Conservation (phyloP, 2,113 vertebrate genomes). For the Neodon shergylaensis region DNA sequence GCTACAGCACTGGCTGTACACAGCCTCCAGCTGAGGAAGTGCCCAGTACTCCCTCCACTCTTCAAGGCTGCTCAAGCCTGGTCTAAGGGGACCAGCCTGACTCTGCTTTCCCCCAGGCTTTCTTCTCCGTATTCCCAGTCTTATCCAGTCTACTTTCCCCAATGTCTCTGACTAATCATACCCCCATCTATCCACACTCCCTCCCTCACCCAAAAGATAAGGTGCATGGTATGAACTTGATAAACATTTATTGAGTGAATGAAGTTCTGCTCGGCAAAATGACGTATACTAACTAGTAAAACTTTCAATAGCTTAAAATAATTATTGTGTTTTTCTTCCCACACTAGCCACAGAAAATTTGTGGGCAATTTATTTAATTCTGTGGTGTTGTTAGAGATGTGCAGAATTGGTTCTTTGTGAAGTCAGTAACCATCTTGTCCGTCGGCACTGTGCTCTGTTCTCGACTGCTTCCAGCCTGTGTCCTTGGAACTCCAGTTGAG, state of each 20-base stretch:
- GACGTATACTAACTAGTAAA: not conserved
- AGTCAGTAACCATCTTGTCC: not conserved
- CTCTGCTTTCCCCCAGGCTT: not conserved
- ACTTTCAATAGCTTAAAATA: not conserved
- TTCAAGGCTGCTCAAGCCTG: not conserved
- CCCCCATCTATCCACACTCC: not conserved
- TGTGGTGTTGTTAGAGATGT: slow-evolving; percentile 3
- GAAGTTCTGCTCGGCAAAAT: not conserved
- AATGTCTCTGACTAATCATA: not conserved
- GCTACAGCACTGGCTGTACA: not conserved
- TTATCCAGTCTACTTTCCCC: not conserved
- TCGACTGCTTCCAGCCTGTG: not conserved
- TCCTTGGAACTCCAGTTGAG: not conserved
- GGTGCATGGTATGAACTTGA: not conserved
- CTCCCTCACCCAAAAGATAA: not conserved
- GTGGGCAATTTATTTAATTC: not conserved
- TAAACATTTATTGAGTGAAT: not conserved
- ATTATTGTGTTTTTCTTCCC: slow-evolving; percentile 12
- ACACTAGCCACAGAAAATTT: not conserved
- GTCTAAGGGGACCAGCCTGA: not conserved
- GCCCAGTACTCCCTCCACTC: not conserved
- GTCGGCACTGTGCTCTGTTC: not conserved
- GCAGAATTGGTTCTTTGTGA: not conserved
- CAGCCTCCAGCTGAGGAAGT: not conserved
- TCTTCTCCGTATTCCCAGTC: not conserved